Conservation (phyloP, 2,888 invertebrate species). For the Dioctria linearis region DNA sequence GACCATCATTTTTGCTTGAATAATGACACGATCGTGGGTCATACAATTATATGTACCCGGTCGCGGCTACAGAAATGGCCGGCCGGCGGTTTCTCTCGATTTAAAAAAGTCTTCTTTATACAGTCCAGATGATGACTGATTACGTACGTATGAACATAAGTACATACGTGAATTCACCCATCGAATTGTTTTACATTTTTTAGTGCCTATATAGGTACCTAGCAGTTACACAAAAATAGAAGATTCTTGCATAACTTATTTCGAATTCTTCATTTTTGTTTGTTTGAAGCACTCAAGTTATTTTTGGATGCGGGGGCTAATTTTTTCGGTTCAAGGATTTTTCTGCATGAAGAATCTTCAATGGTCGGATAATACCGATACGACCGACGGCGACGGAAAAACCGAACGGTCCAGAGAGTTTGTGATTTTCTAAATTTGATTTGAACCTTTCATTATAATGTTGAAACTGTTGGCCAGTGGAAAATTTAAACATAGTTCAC, state of each 20-base stretch:
- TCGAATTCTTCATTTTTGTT: neutral
- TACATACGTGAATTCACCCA: too few relatives aligned
- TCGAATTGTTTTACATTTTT: too few relatives aligned
- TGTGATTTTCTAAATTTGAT: conserved; percentile 22
- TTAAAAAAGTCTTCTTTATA: too few relatives aligned
- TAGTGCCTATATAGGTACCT: too few relatives aligned
- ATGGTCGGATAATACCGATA: neutral
- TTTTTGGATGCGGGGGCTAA: conserved; percentile 24
- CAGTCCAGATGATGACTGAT: too few relatives aligned
- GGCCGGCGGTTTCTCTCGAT: too few relatives aligned
- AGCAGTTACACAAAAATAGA: too few relatives aligned
- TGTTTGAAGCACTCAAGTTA: too few relatives aligned
- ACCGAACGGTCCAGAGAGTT: neutral
- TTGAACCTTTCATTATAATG: conserved; percentile 14
- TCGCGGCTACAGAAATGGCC: too few relatives aligned
- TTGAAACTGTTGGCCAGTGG: neutral
- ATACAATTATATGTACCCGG: too few relatives aligned
- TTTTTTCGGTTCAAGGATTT: conserved; percentile 43
- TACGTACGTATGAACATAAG: too few relatives aligned
- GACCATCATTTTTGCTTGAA: neutral
- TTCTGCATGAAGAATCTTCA: conserved; percentile 44
- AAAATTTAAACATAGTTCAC: neutral
- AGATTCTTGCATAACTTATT: conserved; percentile 28
- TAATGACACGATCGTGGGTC: neutral
- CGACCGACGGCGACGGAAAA: too few relatives aligned